Evolutionary conservation across 2,797 vertebrate genomes (phyloP).

Genomic region (Oryzias dopingdopingensis): DNA sequence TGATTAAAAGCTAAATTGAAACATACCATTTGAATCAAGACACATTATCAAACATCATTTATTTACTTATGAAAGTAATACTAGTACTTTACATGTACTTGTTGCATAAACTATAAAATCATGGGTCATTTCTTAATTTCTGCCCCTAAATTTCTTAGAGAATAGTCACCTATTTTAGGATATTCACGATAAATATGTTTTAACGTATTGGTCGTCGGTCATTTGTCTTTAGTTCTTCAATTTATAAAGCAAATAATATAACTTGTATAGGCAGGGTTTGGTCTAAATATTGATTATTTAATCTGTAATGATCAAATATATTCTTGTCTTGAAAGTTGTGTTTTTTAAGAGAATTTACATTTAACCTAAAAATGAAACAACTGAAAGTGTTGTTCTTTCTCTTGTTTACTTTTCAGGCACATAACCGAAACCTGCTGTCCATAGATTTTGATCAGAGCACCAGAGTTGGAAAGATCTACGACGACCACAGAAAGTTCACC

Average conservation of each 20-base stretch:
- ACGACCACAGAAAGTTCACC: conserved; percentile 97
- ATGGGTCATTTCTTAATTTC: too few species aligned
- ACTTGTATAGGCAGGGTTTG: conserved; percentile 40
- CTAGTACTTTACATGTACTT: too few species aligned
- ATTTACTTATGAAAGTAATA: too few species aligned
- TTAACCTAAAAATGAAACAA: too few species aligned
- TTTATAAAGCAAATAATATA: conserved; percentile 20
- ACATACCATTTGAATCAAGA: too few species aligned
- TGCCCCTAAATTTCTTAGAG: too few species aligned
- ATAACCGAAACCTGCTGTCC: conserved; percentile 96
- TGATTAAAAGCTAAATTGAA: too few species aligned
- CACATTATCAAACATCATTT: too few species aligned
- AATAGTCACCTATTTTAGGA: too few species aligned
- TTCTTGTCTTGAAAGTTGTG: conserved; percentile 23
- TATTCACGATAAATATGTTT: too few species aligned
- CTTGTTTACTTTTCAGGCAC: conserved; percentile 77
- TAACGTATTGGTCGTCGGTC: neutral
- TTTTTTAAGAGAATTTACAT: neutral
- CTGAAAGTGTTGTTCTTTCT: neutral
- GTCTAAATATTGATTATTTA: conserved; percentile 58
- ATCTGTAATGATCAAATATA: conserved; percentile 46
- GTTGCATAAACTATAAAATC: too few species aligned
- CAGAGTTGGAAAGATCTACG: conserved; percentile 95
- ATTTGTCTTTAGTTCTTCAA: conserved; percentile 2
- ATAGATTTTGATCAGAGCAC: conserved; percentile 95